Evolutionary conservation across 2,113 vertebrate species (phyloP).

Genomic region (Procavia capensis): DNA sequence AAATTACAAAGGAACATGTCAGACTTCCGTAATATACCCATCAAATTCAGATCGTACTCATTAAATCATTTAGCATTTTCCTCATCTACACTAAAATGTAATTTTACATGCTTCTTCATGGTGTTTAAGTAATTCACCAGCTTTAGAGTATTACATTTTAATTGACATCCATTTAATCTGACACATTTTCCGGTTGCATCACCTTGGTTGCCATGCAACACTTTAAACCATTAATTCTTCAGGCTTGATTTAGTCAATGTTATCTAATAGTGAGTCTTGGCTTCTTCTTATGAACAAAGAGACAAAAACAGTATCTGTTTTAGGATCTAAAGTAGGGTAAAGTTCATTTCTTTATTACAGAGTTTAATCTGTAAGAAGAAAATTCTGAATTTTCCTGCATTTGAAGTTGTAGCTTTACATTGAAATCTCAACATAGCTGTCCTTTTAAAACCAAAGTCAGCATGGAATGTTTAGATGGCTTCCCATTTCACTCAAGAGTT

Average conservation of each 20-base stretch:
- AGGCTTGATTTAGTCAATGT: neutral
- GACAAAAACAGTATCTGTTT: neutral
- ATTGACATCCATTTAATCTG: neutral
- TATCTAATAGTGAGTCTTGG: neutral
- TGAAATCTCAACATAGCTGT: neutral
- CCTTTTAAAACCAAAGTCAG: neutral
- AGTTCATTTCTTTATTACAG: neutral
- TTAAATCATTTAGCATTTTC: neutral
- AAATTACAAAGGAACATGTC: neutral
- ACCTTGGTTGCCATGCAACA: neutral
- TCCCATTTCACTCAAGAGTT: neutral
- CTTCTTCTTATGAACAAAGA: neutral
- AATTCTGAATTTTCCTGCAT: neutral
- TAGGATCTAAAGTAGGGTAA: neutral
- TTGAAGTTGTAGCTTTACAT: neutral
- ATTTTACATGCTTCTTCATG: neutral
- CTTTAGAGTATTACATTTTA: neutral
- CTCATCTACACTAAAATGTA: neutral
- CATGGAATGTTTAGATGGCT: neutral
- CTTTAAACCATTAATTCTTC: neutral
- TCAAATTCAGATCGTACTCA: neutral
- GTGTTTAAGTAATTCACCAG: neutral
- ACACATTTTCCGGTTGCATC: neutral
- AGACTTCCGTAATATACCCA: neutral
- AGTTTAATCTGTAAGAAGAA: neutral